Percentiles rank a stretch among this genome's conserved stretches.
Evolutionary conservation across 1,140 invertebrate genomes (phyloP).

Genomic region (Ridgeia piscesae): DNA sequence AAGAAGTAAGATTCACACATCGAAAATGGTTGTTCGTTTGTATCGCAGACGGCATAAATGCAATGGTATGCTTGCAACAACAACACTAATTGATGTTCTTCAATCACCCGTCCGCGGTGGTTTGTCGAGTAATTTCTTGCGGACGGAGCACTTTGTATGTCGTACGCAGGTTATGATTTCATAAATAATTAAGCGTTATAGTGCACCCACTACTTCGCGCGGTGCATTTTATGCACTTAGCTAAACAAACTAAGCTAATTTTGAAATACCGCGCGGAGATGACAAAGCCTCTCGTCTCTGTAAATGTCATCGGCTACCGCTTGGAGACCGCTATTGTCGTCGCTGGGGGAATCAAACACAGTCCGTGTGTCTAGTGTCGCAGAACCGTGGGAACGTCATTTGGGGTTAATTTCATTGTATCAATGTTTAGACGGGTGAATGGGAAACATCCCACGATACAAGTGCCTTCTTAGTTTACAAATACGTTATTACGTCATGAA

Average conservation of each 20-base stretch:
- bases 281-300: neutral
- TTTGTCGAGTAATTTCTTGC: neutral
- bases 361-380: neutral
- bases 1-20: neutral
- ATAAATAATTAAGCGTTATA: neutral
- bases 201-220: neutral
- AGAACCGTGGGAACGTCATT: neutral
- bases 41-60: neutral
- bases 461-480: neutral
- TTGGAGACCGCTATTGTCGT: neutral
- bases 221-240: neutral
- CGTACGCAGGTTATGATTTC: neutral
- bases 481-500: neutral
- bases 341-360: neutral
- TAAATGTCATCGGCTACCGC: neutral
- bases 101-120: neutral
- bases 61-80: neutral
- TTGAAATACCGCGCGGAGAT: neutral
- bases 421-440: neutral
- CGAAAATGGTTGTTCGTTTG: neutral
- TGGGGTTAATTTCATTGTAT: neutral
- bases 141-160: neutral
- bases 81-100: neutral
- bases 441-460: neutral
- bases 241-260: conserved; percentile 6